A percentile compares a stretch with the other conserved stretches of the same genome.
Conservation (phyloP, 2,888 invertebrate species). For the Mesorhabditis belari region DNA sequence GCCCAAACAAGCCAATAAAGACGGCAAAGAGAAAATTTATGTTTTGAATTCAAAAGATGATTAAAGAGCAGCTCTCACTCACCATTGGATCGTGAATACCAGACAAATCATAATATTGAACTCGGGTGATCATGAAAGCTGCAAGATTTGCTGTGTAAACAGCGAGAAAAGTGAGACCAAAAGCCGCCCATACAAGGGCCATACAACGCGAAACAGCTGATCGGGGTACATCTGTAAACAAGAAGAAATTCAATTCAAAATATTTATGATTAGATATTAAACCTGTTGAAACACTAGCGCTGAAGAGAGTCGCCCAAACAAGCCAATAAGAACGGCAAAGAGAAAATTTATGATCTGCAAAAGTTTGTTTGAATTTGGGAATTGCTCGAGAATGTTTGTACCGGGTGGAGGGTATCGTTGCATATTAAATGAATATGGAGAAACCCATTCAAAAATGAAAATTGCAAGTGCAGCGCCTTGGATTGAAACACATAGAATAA, state of each 20-base stretch:
- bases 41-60: no score
- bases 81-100: conserved; percentile 69
- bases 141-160: conserved; percentile 99
- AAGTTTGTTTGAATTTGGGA: background rate
- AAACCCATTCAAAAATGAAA: conserved; percentile 93
- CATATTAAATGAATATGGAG: conserved; percentile 84
- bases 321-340: conserved; percentile 97
- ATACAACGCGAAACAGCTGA: conserved; percentile 64
- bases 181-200: conserved; percentile 98
- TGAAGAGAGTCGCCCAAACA: conserved; percentile 97
- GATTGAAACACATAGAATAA: conserved; percentile 87
- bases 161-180: conserved; percentile 95
- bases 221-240: conserved; percentile 48
- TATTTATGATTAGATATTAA: conserved; percentile 1
- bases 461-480: conserved; percentile 90
- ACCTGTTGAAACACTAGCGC: conserved; percentile 86
- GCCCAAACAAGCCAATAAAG: no score
- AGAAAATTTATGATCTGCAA: conserved; percentile 76
- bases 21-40: no score
- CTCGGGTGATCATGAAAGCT: conserved; percentile 98
- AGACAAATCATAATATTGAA: conserved; percentile 83
- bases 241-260: conserved; percentile 5
- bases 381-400: conserved; percentile 10
- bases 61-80: background rate
- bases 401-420: conserved; percentile 50